Conservation (phyloP, 2,888 invertebrate genomes). For the Creontiades dilutus region DNA sequence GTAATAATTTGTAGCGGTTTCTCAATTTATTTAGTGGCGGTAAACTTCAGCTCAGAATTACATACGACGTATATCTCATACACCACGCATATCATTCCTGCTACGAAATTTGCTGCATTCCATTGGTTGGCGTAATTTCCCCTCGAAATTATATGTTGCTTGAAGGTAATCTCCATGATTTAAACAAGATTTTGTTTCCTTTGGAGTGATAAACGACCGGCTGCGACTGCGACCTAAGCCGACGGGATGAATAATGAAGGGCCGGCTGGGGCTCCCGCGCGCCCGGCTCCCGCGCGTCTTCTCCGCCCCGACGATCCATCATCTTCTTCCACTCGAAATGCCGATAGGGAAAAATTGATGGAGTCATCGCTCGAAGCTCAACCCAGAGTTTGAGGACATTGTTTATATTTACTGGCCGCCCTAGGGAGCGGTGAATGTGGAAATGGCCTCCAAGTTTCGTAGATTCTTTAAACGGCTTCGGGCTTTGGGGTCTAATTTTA, state of each 20-base stretch:
- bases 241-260: conserved; percentile 1
- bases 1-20: too few relatives aligned
- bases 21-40: too few relatives aligned
- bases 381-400: neutral
- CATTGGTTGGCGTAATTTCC: too few relatives aligned
- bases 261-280: conserved; percentile 15
- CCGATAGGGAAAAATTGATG: conserved; percentile 40
- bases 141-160: neutral
- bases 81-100: too few relatives aligned
- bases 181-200: conserved; percentile 39
- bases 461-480: too few relatives aligned
- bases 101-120: too few relatives aligned
- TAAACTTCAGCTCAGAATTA: too few relatives aligned
- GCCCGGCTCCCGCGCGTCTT: neutral
- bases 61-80: too few relatives aligned
- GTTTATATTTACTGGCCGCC: conserved; percentile 2
- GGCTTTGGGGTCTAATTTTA: too few relatives aligned
- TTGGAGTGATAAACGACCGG: neutral
- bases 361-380: neutral
- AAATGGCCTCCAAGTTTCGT: too few relatives aligned
- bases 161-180: neutral
- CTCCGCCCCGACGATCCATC: conserved; percentile 1
- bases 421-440: neutral
- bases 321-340: conserved; percentile 8
- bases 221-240: neutral